Percentiles rank a stretch among this genome's conserved stretches.
These are phyloP conservation scores for Oreotragus oreotragus DNA, from an alignment of 2,113 vertebrate species.

Conservation along the genomic window DNA sequence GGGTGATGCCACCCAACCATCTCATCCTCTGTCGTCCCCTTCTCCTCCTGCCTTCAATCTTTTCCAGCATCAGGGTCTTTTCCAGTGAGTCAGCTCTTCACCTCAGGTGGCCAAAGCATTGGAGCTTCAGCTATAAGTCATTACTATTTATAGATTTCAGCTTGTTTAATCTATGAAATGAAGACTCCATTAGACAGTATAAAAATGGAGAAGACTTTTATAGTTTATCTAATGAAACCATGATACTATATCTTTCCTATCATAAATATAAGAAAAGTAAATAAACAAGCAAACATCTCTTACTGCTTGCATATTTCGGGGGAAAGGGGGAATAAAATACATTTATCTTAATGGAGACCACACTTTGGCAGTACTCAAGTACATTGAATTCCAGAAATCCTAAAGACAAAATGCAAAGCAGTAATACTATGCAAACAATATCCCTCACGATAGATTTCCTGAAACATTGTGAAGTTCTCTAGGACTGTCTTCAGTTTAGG, in stretches of 20 bases:
- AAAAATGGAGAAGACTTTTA: background rate
- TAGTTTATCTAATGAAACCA: background rate
- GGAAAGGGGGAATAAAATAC: background rate
- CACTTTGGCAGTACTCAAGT: background rate
- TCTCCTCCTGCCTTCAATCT: background rate
- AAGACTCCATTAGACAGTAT: background rate
- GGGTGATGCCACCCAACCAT: background rate
- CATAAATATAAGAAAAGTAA: background rate
- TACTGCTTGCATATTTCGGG: background rate
- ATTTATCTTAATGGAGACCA: slow-evolving; percentile 6
- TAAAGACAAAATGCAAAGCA: slow-evolving; percentile 3
- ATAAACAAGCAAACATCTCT: background rate
- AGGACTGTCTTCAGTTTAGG: slow-evolving; percentile 15
- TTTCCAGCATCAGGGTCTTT: background rate
- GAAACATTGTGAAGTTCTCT: background rate
- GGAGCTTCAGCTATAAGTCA: background rate
- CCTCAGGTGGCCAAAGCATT: background rate
- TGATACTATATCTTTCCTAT: background rate
- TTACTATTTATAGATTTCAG: background rate
- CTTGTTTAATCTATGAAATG: background rate
- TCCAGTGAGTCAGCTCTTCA: background rate
- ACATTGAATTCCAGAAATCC: slow-evolving; percentile 9
- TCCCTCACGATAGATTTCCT: background rate
- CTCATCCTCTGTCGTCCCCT: background rate
- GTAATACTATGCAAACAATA: background rate